phyloP scores from a whole-genome alignment of 2,797 vertebrate species.

The Hipposideros larvatus region DNA sequence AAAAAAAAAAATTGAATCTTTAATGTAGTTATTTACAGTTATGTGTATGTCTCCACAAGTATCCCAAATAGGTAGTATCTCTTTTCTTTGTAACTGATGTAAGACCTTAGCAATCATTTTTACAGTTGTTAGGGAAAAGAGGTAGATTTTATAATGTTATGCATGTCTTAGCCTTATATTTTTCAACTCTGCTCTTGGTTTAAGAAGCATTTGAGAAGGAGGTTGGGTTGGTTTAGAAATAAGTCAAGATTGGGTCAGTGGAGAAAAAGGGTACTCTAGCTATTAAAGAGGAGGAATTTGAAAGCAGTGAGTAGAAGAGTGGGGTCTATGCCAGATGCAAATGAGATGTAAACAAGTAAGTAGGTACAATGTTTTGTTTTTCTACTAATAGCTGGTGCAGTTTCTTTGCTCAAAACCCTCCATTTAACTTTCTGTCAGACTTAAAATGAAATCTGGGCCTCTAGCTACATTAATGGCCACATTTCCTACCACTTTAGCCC shows the following conservation, averaged over 20 bases:
- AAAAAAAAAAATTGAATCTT: constrained; percentile 31
- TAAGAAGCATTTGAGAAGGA: constrained; percentile 60
- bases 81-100: not conserved
- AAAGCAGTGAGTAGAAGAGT: not conserved
- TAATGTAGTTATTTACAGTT: not conserved
- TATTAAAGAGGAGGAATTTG: constrained; percentile 34
- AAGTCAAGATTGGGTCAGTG: not conserved
- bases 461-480: not conserved
- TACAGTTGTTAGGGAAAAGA: not conserved
- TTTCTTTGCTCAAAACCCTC: not conserved
- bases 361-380: not conserved
- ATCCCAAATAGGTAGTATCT: not conserved
- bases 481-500: not conserved
- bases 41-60: not conserved
- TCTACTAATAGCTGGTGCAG: not conserved
- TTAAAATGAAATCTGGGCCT: not conserved
- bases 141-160: not conserved
- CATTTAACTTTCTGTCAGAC: not conserved
- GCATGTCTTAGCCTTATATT: not conserved
- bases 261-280: not conserved
- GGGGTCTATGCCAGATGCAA: not conserved
- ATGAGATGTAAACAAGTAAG: not conserved
- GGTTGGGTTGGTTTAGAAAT: constrained; percentile 21
- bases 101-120: not conserved
- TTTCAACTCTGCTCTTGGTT: not conserved